Evolutionary conservation across 2,888 invertebrate genomes (phyloP).

Genomic region (Formica aserva): DNA sequence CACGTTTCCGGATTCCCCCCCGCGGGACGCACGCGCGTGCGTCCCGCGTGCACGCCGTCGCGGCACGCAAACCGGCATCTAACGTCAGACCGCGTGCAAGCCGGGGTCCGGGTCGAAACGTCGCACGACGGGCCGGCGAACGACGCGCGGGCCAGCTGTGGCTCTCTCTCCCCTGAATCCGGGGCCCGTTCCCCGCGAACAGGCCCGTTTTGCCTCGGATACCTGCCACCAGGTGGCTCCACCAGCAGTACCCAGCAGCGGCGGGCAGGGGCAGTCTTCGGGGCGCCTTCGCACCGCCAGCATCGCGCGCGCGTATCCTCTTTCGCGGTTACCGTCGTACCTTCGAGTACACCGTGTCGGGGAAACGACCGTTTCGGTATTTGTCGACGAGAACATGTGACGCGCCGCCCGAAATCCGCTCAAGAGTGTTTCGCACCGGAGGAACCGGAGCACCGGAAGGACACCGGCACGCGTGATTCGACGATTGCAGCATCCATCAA

Average conservation of each 20-base stretch:
- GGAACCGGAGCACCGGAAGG: constrained; percentile 12
- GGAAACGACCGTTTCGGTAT: constrained; percentile 10
- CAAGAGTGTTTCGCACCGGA: neutral
- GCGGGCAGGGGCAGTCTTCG: constrained; percentile 89
- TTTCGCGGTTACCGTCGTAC: constrained; percentile 62
- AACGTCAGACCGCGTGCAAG: constrained; percentile 26
- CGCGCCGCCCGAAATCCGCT: neutral
- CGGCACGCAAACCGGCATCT: constrained; percentile 33
- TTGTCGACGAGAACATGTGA: constrained; percentile 6
- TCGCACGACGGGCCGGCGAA: constrained; percentile 65
- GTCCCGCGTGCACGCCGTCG: constrained; percentile 81
- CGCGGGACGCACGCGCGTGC: constrained; percentile 80
- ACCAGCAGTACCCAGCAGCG: constrained; percentile 88
- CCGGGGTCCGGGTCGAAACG: constrained; percentile 56
- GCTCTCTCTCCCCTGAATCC: constrained; percentile 67
- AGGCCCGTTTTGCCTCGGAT: constrained; percentile 76
- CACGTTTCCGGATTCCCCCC: constrained; percentile 82
- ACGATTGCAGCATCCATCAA: neutral
- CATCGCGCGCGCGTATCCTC: constrained; percentile 86
- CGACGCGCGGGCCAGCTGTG: constrained; percentile 70
- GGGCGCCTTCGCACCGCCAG: constrained; percentile 89
- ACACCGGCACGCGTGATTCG: neutral
- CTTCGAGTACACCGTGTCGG: neutral
- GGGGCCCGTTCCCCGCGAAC: constrained; percentile 71
- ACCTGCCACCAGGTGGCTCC: constrained; percentile 88